Evolutionary conservation across 2,113 vertebrate species (phyloP), one percentile per base, ranked within the genome.

Genomic region (Lota lota): DNA sequence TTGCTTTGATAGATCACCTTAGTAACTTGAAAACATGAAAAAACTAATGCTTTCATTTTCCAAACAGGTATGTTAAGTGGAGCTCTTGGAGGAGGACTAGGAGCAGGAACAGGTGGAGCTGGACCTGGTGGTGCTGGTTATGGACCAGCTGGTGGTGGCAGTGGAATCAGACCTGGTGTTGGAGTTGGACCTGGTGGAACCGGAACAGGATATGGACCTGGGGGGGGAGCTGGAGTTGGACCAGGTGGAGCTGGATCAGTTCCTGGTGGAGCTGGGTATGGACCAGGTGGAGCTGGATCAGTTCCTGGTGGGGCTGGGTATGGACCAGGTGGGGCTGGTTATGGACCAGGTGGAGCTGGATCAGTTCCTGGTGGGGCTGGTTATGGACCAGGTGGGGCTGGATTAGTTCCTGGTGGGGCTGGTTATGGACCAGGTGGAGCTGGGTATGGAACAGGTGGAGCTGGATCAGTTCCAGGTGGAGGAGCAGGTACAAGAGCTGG

Each of bases 151-250:
- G 71, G 78, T 0, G 72, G 69, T 50, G 73, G 75, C 0, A 62
- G 3, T 53, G 51, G 51, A 12, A 17, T 22, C 6, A 64, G 56
- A 4, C 6, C 19, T 59, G 66, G 72, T 15, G 19, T 67, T n/a
- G 71, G 75, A 3, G 73, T 18, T 62, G 75, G 79, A 51, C 66
- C 70, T 22, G 76, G 80, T 20, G 74, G 77, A 47, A 18, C 51
- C 15, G 33, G 28, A 18, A 20, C 33, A n/a, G 69, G 63, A 62
- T 36, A 69, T 53, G 51, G 51, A 14, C 17, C 17, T 14, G 51
- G 51, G 12, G 12, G 17, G 0, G 51, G 51, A 53, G 5, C 51
- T 0, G 51, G 51, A 53, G 12, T 10, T 53, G 51, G 51, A 12
- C 12, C 51, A 11, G 51, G 7, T 53, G 51, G 80, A 11, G 51